Base-by-base conservation (phyloP, 2,797 vertebrate genomes). In the Anguilla pacifica region DNA sequence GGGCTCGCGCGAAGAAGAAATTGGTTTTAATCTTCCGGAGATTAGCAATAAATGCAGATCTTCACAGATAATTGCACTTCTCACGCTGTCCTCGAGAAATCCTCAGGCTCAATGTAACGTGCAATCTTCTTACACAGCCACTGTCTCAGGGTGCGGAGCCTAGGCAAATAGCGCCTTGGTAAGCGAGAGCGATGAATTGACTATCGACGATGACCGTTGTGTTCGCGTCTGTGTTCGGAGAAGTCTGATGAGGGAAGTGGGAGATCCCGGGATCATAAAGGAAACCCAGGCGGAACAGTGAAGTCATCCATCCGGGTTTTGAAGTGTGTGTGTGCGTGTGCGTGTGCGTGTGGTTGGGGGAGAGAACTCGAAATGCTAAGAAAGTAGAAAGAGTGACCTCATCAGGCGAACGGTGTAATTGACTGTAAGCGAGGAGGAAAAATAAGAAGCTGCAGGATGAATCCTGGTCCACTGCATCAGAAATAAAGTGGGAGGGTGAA, bases 221-320 rank as follows among this genome's bases (percentile, higher is more conserved):
- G 95, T 90, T 91, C 93, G 89, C 90, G 86, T 94, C 91, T 90
- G 94, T 88, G 93, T 94, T 93, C 91, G 92, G 89, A 95, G 94
- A 91, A 93, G 96, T 97, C 95, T 97, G 96, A 89, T 94, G 95
- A 92, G 93, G 93, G 92, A 94, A 95, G 94, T 94, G 96, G 96
- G 96, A 96, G 96, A 97, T 97, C 97, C 97, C 97, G 96, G 95
- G 97, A 97, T 98, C 97, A 98, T 97, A 97, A 97, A 97, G 97
- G 97, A 97, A 98, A 97, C 97, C 97, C 97, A 93, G 96, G 96
- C 96, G 96, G 96, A 97, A 96, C 96, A 96, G 97, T 98, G 98
- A 98, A 98, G 98, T 98, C 98, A 98, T 98, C 96, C 96, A 98
- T 97, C 97, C 96, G 97, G 96, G 97, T 93, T 94, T 96, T 49